These are phyloP conservation scores for Paguma larvata DNA, from an alignment of 2,797 vertebrate genomes.

Conservation along the genomic window DNA sequence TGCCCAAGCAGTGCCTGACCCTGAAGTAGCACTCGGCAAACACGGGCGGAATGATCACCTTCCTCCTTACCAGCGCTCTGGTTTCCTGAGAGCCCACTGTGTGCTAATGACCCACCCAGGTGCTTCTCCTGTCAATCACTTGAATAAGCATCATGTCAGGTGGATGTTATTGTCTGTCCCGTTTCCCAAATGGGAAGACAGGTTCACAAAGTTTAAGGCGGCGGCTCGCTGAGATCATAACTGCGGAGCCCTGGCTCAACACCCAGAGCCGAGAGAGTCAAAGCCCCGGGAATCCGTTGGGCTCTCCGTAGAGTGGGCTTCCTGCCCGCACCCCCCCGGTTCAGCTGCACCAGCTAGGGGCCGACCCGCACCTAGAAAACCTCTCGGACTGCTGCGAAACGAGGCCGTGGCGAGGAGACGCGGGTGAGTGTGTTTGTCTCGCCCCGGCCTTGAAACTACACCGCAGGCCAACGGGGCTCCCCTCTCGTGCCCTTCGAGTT, in stretches of 20 bases:
- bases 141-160: rapidly evolving
- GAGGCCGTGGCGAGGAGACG: neutral
- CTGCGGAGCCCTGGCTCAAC: neutral
- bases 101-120: neutral
- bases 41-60: neutral
- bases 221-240: neutral
- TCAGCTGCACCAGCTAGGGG: neutral
- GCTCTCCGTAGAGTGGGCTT: neutral
- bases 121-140: too few relatives aligned
- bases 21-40: neutral
- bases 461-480: neutral
- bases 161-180: neutral
- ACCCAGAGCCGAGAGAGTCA: neutral
- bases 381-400: neutral
- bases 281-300: neutral
- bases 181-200: neutral
- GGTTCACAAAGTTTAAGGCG: neutral
- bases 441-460: neutral
- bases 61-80: neutral
- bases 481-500: neutral
- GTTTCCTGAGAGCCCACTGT: neutral
- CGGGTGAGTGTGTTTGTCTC: rapidly evolving
- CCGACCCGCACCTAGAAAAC: neutral
- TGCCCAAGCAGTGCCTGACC: neutral
- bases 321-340: neutral